These are phyloP conservation scores for Carabus problematicus DNA, from an alignment of 2,888 invertebrate species.

Conservation along the genomic window DNA sequence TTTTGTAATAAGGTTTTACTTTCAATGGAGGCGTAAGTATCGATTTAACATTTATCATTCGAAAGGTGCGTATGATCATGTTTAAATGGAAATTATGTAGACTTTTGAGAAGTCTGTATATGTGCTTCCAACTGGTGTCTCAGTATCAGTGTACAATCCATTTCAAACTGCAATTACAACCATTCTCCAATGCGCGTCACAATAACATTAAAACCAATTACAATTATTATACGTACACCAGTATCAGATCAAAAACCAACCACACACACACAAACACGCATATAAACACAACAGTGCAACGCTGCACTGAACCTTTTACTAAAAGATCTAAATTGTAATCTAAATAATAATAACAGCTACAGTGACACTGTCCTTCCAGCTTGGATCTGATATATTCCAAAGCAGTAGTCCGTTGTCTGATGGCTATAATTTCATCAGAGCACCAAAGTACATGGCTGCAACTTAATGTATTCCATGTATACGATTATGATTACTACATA, in stretches of 20 bases:
- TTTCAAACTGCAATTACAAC: neutral
- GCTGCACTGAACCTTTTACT: constrained; percentile 22
- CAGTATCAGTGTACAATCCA: too few relatives aligned
- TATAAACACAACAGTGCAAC: constrained; percentile 16
- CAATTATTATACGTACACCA: constrained; percentile 30
- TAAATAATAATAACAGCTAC: constrained; percentile 41
- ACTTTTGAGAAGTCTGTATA: too few relatives aligned
- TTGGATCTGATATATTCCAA: constrained; percentile 3
- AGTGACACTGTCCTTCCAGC: constrained; percentile 32
- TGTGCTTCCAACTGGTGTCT: too few relatives aligned
- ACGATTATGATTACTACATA: constrained; percentile 52
- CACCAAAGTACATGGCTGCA: constrained; percentile 22
- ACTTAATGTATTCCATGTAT: constrained; percentile 48
- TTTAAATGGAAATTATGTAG: too few relatives aligned
- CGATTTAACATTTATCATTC: too few relatives aligned
- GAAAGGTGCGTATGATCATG: too few relatives aligned
- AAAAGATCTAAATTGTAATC: constrained; percentile 43
- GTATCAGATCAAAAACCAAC: constrained; percentile 27
- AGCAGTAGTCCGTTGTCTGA: neutral
- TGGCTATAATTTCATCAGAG: constrained; percentile 26
- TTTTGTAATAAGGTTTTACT: too few relatives aligned
- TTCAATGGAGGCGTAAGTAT: too few relatives aligned
- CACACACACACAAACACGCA: too few relatives aligned
- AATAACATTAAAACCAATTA: constrained; percentile 40
- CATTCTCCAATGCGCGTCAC: constrained; percentile 16